Conservation (phyloP, 2,797 vertebrate species). For the Delichon dasypus region DNA sequence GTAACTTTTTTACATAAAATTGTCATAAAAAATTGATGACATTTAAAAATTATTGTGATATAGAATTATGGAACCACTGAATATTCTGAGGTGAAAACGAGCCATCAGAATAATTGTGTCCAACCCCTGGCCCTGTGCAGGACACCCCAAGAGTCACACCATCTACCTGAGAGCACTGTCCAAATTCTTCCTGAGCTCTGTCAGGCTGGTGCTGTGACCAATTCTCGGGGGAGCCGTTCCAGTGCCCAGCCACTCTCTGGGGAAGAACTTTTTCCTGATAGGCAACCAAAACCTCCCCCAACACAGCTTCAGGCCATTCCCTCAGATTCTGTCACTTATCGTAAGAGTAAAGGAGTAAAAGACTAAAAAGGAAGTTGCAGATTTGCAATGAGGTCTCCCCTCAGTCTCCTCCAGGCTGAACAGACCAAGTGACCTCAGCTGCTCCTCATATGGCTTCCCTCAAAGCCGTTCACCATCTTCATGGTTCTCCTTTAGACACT, state of each 20-base stretch:
- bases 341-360: background rate
- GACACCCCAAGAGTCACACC: too few species aligned
- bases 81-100: background rate
- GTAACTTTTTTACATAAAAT: background rate
- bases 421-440: background rate
- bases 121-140: background rate
- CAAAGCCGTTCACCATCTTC: background rate
- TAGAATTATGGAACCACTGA: background rate
- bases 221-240: background rate
- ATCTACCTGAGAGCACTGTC: background rate
- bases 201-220: background rate
- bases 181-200: background rate
- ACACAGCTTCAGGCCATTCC: background rate
- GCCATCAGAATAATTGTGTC: background rate
- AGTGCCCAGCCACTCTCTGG: fast-evolving
- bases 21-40: background rate
- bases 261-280: background rate
- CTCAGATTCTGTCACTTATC: background rate
- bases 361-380: background rate
- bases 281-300: fast-evolving
- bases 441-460: background rate
- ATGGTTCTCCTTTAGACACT: fast-evolving
- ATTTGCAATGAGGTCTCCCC: background rate
- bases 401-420: background rate
- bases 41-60: background rate